These are phyloP conservation scores for Gymnocypris eckloni DNA, from an alignment of 2,797 vertebrate genomes.

Conservation along the genomic window DNA sequence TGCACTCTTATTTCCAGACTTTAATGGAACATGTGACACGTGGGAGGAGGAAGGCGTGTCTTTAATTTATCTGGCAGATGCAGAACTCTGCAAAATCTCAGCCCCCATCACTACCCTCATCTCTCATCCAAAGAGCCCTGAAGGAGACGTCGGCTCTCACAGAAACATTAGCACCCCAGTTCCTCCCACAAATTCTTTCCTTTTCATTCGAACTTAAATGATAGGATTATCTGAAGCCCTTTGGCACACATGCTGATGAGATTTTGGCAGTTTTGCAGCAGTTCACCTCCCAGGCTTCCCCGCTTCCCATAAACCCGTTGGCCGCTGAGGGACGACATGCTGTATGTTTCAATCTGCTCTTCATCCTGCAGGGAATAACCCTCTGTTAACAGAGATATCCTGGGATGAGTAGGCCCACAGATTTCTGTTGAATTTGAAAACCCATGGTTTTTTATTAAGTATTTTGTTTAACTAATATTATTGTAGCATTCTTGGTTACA, in stretches of 20 bases:
- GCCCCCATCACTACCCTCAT: constrained; percentile 24
- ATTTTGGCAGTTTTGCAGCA: constrained; percentile 54
- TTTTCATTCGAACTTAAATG: constrained; percentile 50
- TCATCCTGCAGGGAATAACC: constrained; percentile 7
- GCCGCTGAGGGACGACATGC: constrained; percentile 1
- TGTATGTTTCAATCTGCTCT: constrained; percentile 25
- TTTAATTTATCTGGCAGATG: constrained; percentile 68
- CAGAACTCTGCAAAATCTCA: constrained; percentile 58
- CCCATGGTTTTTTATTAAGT: not conserved
- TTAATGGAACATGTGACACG: constrained; percentile 51
- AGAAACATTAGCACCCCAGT: constrained; percentile 57
- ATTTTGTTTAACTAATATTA: not conserved
- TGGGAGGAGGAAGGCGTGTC: constrained; percentile 47
- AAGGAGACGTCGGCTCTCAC: constrained; percentile 51
- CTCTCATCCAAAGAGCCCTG: constrained; percentile 32
- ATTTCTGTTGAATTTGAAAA: not conserved
- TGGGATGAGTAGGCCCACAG: not conserved
- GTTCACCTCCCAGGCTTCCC: constrained; percentile 25
- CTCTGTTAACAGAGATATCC: not conserved
- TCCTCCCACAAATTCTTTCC: constrained; percentile 55
- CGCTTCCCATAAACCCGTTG: constrained; percentile 10
- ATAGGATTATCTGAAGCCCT: constrained; percentile 58
- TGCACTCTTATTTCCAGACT: constrained; percentile 36
- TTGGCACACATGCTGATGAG: constrained; percentile 34
- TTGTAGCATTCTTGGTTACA: not conserved